phyloP scores from a whole-genome alignment of 2,113 vertebrate genomes.

The Nycticryphes semicollaris region DNA sequence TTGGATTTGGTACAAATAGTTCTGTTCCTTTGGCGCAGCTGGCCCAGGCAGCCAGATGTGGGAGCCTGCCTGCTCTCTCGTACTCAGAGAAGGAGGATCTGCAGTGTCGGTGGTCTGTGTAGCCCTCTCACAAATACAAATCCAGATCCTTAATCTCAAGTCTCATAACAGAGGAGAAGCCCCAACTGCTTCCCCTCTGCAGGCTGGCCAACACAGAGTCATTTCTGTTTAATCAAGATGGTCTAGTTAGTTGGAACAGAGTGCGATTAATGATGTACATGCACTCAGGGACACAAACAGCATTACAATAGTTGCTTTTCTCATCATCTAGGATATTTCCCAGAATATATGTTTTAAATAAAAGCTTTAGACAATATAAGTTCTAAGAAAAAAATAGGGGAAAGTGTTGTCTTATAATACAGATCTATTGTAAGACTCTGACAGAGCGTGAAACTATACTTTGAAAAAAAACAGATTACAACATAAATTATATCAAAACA shows the following conservation, averaged over 20 bases:
- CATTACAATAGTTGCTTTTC: not conserved
- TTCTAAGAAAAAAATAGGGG: not conserved
- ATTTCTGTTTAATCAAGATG: not conserved
- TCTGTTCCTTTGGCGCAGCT: not conserved
- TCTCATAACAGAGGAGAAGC: not conserved
- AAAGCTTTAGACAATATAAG: not conserved
- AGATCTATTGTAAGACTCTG: not conserved
- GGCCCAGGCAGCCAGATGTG: not conserved
- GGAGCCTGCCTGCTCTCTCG: not conserved
- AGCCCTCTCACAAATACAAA: not conserved
- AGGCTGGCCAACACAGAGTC: rapidly evolving
- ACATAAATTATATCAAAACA: not conserved
- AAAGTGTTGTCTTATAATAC: not conserved
- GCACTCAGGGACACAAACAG: not conserved
- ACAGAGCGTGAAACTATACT: not conserved
- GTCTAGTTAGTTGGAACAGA: not conserved
- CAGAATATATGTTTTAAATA: not conserved
- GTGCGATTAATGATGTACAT: not conserved
- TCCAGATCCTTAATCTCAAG: not conserved
- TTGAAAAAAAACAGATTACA: not conserved
- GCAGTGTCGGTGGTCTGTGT: rapidly evolving
- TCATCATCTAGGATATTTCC: not conserved
- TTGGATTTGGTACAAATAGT: rapidly evolving
- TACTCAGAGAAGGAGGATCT: rapidly evolving
- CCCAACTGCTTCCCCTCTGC: rapidly evolving